Evolutionary conservation across 2,113 vertebrate genomes (phyloP), one percentile per base, ranked within the genome.

Genomic region (Cyprinus carpio): DNA sequence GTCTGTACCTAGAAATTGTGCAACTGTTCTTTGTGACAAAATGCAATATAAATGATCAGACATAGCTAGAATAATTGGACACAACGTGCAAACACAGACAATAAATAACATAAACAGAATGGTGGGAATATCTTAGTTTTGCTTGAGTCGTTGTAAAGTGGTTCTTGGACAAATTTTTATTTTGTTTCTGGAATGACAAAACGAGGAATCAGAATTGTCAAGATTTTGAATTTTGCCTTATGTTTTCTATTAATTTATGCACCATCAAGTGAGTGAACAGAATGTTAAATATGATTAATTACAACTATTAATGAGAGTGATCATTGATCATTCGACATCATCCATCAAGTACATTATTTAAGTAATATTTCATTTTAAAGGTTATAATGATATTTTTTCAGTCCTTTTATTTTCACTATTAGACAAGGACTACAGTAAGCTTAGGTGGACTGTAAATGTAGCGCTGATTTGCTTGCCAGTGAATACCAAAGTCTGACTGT

Each of bases 141-240:
- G 34, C 46, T 85, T n/a, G 72, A 62, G 75, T n/a, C n/a, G n/a
- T n/a, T 60, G 67, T 81, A 31, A 79, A 80, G n/a, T 74, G 40
- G 40, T 43, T 43, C 40, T 43, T 10, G 75, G 64, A 65, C 31
- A 71, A 15, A 43, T 16, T 82, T 82, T 84, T 34, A 56, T 80
- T 74, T 81, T 62, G 34, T 76, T 84, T 81, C 10, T 43, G 43
- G 43, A 27, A 23, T 78, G 64, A 60, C 29, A 62, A 64, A 49
- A 71, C 43, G 13, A 13, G 69, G 75, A 88, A 74, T 79, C 40
- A 88, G 89, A 25, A 49, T 83, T 87, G 71, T 91, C 88, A 90
- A 90, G 88, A 89, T 85, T 89, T 92, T 88, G 89, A 91, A 92
- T 90, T 93, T 93, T 94, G 94, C 94, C 93, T 95, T 95, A 90